phyloP scores from a whole-genome alignment of 2,797 vertebrate genomes.

The Lagorchestes hirsutus region DNA sequence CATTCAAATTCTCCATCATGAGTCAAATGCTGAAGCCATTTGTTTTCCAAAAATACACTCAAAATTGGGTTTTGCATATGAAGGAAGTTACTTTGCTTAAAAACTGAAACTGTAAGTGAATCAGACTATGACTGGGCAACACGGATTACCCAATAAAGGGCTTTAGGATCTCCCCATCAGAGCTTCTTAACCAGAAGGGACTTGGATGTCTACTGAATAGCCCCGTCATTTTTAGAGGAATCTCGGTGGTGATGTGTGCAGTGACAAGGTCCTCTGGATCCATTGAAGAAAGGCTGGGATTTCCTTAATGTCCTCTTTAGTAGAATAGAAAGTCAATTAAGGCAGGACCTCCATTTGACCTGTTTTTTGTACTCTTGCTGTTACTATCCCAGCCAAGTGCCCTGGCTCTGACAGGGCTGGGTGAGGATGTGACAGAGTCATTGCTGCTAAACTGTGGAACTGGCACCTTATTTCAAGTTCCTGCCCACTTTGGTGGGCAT shows the following conservation, averaged over 20 bases:
- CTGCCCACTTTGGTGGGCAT: not conserved
- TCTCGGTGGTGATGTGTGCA: not conserved
- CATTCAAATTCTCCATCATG: slow-evolving; percentile 32
- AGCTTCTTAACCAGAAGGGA: not conserved
- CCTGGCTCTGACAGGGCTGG: too few relatives aligned
- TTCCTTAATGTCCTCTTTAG: too few relatives aligned
- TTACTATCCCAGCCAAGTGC: not conserved
- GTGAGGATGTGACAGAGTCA: not conserved
- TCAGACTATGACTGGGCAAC: not conserved
- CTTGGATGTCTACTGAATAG: not conserved
- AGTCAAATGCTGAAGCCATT: not conserved
- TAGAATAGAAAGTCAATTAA: not conserved
- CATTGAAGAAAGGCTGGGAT: too few relatives aligned
- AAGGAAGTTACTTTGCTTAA: slow-evolving; percentile 56
- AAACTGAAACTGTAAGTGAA: slow-evolving; percentile 14
- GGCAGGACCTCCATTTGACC: too few relatives aligned
- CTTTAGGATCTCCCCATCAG: not conserved
- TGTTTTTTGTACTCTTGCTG: too few relatives aligned
- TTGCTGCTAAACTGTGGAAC: not conserved
- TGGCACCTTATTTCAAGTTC: not conserved
- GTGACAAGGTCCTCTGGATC: too few relatives aligned
- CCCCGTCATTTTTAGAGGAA: not conserved
- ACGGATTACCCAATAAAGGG: slow-evolving; percentile 7
- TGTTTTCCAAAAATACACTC: slow-evolving; percentile 49
- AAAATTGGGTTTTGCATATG: slow-evolving; percentile 49